phyloP scores from a whole-genome alignment of 2,888 invertebrate species.

The Rhyacophila evoluta region DNA sequence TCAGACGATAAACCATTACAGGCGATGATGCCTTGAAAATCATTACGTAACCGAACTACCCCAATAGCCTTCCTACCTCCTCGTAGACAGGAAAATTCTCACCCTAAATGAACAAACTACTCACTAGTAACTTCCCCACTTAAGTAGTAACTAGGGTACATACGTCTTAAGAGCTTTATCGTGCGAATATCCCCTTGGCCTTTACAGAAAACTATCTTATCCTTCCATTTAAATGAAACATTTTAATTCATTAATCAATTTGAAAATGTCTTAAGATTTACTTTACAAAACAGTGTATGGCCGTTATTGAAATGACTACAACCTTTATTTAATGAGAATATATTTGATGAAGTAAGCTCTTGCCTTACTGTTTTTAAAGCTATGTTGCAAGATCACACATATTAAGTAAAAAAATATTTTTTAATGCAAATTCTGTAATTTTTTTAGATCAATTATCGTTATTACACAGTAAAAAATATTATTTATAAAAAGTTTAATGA shows the following conservation, averaged over 20 bases:
- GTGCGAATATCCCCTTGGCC: background rate
- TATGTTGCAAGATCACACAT: too few relatives aligned
- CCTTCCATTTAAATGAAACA: background rate
- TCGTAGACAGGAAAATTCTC: slow-evolving; percentile 33
- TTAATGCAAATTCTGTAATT: too few relatives aligned
- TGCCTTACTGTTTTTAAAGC: too few relatives aligned
- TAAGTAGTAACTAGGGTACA: slow-evolving; percentile 29
- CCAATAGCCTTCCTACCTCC: background rate
- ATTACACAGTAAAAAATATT: too few relatives aligned
- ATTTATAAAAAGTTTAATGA: too few relatives aligned
- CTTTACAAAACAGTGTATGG: too few relatives aligned
- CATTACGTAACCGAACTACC: background rate
- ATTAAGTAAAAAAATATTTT: too few relatives aligned
- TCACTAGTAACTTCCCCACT: slow-evolving; percentile 39
- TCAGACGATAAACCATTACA: background rate
- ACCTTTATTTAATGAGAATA: too few relatives aligned
- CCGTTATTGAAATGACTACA: too few relatives aligned
- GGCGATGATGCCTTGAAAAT: background rate
- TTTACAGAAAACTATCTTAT: background rate
- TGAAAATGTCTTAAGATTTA: background rate
- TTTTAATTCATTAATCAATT: background rate
- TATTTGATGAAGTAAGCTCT: too few relatives aligned
- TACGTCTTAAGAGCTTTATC: slow-evolving; percentile 4
- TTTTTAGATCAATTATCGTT: too few relatives aligned
- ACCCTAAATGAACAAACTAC: slow-evolving; percentile 48